Conservation (phyloP, 2,113 vertebrate species). For the Cettia cetti region DNA sequence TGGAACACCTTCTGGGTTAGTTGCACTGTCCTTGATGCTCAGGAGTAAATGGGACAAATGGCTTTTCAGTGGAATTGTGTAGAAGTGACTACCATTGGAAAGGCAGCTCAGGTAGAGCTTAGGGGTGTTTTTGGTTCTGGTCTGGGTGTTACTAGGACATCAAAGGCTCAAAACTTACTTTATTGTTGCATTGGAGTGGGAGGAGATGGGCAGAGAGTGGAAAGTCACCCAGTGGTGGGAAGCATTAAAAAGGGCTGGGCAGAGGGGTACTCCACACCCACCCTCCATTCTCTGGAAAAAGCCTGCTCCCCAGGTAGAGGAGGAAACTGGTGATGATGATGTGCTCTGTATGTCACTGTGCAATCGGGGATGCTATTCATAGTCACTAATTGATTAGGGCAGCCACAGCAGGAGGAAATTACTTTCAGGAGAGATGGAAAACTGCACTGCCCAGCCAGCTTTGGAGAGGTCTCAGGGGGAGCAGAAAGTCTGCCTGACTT, state of each 20-base stretch:
- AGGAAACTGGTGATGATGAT: not conserved
- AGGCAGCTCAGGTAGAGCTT: not conserved
- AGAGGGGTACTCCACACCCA: not conserved
- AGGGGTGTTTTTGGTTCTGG: not conserved
- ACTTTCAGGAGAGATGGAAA: slow-evolving; percentile 17
- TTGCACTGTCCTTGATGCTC: not conserved
- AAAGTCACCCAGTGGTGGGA: not conserved
- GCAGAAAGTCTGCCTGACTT: not conserved
- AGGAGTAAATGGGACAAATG: not conserved
- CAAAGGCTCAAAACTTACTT: not conserved
- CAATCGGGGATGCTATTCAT: slow-evolving; percentile 36
- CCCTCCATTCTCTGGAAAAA: not conserved
- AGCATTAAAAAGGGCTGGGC: not conserved
- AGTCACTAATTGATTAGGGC: slow-evolving; percentile 27
- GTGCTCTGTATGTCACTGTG: not conserved
- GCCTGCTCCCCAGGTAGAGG: not conserved
- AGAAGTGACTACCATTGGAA: not conserved
- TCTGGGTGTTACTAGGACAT: not conserved
- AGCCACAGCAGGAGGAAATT: slow-evolving; percentile 41
- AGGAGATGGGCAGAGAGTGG: not conserved
- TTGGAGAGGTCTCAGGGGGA: not conserved
- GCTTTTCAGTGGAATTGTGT: not conserved
- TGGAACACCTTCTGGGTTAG: not conserved
- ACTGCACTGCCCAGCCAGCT: not conserved
- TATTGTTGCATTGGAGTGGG: not conserved